Evolutionary conservation across 23 tunicate species (phyloP).

Genomic region (Trididemnum clinides): DNA sequence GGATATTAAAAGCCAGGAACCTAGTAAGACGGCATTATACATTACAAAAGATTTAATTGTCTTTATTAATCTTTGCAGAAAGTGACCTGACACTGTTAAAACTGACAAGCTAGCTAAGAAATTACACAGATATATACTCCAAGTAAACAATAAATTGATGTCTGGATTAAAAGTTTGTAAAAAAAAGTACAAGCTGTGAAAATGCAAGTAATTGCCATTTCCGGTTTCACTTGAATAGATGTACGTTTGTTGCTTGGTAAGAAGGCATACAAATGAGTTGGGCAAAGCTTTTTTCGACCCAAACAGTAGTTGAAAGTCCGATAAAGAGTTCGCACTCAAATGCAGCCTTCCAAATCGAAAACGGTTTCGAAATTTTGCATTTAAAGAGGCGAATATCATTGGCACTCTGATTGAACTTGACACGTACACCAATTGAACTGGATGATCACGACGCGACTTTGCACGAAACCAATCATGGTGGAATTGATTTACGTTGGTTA

Average conservation of each 20-base stretch:
- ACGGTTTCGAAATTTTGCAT: constrained; percentile 13
- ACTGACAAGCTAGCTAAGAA: constrained; percentile 34
- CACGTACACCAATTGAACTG: constrained; percentile 27
- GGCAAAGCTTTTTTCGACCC: not conserved
- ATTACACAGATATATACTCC: constrained; percentile 52
- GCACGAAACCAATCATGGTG: not conserved
- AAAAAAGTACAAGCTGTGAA: constrained; percentile 20
- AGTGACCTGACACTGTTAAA: constrained; percentile 16
- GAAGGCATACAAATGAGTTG: constrained; percentile 11
- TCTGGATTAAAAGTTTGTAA: constrained; percentile 17
- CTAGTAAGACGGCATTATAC: constrained; percentile 42
- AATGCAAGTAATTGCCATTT: constrained; percentile 18
- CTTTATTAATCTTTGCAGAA: constrained; percentile 3
- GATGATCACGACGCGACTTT: not conserved
- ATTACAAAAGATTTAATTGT: constrained; percentile 33
- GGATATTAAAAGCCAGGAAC: constrained; percentile 48
- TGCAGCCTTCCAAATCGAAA: not conserved
- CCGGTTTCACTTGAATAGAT: not conserved
- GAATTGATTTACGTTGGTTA: not conserved
- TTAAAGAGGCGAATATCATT: not conserved
- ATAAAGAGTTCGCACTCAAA: not conserved
- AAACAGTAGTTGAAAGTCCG: not conserved
- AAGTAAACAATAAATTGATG: constrained; percentile 46
- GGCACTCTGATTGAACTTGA: not conserved
- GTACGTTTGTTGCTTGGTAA: not conserved